phyloP scores from a whole-genome alignment of 1,140 invertebrate species.

The Nasonia vitripennis region DNA sequence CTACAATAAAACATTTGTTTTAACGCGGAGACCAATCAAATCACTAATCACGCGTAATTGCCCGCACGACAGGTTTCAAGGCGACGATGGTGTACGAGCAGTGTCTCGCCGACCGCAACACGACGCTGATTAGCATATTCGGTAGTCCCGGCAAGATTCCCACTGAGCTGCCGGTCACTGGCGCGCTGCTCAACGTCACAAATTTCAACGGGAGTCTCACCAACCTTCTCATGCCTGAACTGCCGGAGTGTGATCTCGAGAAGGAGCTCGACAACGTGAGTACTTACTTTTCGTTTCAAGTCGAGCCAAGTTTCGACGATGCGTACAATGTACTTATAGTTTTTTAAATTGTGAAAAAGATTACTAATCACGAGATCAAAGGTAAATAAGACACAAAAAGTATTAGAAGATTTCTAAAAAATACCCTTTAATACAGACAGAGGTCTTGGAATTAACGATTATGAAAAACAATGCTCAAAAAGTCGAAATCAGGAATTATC shows the following conservation, averaged over 20 bases:
- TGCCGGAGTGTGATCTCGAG: conserved; percentile 88
- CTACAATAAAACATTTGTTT: no score
- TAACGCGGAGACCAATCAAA: no score
- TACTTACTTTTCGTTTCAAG: conserved; percentile 51
- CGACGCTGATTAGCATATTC: conserved; percentile 77
- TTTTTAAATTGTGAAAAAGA: no score
- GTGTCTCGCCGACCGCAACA: conserved; percentile 81
- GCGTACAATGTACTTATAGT: no score
- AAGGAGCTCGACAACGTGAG: conserved; percentile 92
- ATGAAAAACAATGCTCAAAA: no score
- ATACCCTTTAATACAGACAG: no score
- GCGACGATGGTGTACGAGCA: conserved; percentile 89
- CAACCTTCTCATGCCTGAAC: conserved; percentile 78
- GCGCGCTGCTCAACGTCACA: conserved; percentile 76
- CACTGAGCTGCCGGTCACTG: conserved; percentile 74
- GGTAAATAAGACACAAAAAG: no score
- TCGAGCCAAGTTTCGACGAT: no score
- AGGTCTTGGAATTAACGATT: no score
- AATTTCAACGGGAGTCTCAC: conserved; percentile 77
- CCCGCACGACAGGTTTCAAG: conserved; percentile 82
- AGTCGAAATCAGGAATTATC: no score
- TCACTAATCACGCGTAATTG: background rate
- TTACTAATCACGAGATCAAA: no score
- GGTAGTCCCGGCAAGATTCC: conserved; percentile 74
- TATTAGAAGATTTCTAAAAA: background rate